phyloP scores from a whole-genome alignment of 2,888 invertebrate genomes.

The Lepidocyrtoides sp. region DNA sequence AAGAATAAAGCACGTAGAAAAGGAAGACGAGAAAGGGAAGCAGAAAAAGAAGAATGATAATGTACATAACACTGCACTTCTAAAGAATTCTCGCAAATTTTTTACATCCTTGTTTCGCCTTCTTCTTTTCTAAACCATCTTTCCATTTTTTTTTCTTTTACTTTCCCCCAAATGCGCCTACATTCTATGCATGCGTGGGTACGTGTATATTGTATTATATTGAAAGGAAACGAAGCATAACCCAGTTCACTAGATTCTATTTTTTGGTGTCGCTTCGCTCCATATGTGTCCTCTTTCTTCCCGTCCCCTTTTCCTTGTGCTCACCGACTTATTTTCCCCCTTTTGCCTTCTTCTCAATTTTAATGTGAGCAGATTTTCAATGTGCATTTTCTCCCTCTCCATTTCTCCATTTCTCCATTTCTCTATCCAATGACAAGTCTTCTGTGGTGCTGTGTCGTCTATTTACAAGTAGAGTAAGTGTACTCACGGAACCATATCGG shows the following conservation, averaged over 20 bases:
- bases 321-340: constrained; percentile 55
- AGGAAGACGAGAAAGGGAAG: constrained; percentile 19
- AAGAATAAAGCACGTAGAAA: constrained; percentile 39
- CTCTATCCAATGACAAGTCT: constrained; percentile 47
- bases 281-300: constrained; percentile 75
- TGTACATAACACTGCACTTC: too few relatives aligned
- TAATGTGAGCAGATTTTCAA: constrained; percentile 76
- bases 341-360: constrained; percentile 68
- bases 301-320: constrained; percentile 46
- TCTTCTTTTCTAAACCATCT: constrained; percentile 1
- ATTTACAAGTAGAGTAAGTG: not conserved
- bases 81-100: constrained; percentile 67
- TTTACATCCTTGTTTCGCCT: constrained; percentile 59
- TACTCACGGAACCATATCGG: not conserved
- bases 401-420: too few relatives aligned
- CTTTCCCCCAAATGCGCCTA: not conserved
- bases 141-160: not conserved
- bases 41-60: not conserved
- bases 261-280: constrained; percentile 67
- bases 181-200: constrained; percentile 24
- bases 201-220: not conserved
- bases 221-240: constrained; percentile 47
- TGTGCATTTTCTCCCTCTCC: constrained; percentile 37
- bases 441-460: constrained; percentile 15
- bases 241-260: constrained; percentile 63